These are phyloP conservation scores for Calephelis perditalis DNA, from an alignment of 2,888 invertebrate species.

Conservation along the genomic window DNA sequence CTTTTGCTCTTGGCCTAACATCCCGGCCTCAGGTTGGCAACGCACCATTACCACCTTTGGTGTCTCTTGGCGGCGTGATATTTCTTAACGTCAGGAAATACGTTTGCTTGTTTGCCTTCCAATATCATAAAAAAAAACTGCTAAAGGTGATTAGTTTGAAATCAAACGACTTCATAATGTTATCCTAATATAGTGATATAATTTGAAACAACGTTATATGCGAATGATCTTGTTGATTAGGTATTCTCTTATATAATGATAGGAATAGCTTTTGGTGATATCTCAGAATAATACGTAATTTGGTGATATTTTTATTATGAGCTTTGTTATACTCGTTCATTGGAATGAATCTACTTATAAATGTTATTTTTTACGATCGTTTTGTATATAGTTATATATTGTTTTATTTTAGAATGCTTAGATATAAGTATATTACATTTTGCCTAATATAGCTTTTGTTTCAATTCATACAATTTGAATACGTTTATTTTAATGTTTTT, in stretches of 20 bases:
- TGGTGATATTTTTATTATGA: constrained; percentile 70
- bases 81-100: too few relatives aligned
- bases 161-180: too few relatives aligned
- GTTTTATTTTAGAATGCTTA: constrained; percentile 51
- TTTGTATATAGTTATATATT: constrained; percentile 54
- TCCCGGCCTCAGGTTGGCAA: too few relatives aligned
- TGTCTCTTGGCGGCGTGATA: too few relatives aligned
- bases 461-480: constrained; percentile 1
- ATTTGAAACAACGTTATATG: background rate
- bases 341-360: constrained; percentile 42
- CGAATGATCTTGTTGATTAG: background rate
- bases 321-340: constrained; percentile 51
- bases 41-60: too few relatives aligned
- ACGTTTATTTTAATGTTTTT: background rate
- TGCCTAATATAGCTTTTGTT: constrained; percentile 40
- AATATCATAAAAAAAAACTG: too few relatives aligned
- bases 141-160: too few relatives aligned
- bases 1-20: too few relatives aligned
- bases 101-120: too few relatives aligned
- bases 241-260: constrained; percentile 23
- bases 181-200: too few relatives aligned
- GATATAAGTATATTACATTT: constrained; percentile 44
- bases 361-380: constrained; percentile 49
- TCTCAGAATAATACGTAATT: constrained; percentile 70
- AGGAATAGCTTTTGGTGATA: constrained; percentile 62